Evolutionary conservation across 2,888 invertebrate genomes (phyloP).

Genomic region (Nesidiocoris tenuis): DNA sequence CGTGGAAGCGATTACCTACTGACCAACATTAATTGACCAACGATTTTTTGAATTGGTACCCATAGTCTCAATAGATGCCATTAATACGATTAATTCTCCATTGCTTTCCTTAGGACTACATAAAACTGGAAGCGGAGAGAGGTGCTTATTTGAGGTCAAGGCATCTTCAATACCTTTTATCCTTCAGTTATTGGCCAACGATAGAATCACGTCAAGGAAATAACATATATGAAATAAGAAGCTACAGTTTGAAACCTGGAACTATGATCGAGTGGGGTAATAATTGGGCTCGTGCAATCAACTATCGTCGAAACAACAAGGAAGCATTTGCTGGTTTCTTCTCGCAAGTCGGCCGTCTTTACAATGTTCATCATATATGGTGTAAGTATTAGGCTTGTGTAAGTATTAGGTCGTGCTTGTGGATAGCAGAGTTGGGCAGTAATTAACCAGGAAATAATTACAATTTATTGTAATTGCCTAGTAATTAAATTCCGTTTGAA

Average conservation of each 20-base stretch:
- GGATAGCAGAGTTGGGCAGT: too few relatives aligned
- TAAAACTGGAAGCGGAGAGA: slow-evolving; percentile 71
- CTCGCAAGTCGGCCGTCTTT: slow-evolving; percentile 93
- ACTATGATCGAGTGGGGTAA: slow-evolving; percentile 99
- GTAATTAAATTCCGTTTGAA: too few relatives aligned
- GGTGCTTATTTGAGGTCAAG: slow-evolving; percentile 78
- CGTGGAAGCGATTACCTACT: neutral
- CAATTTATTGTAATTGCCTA: too few relatives aligned
- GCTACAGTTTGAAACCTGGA: slow-evolving; percentile 91
- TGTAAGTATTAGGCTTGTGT: slow-evolving; percentile 68
- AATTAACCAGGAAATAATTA: too few relatives aligned
- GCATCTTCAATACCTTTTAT: slow-evolving; percentile 87
- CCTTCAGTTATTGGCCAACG: slow-evolving; percentile 97
- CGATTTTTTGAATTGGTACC: too few relatives aligned
- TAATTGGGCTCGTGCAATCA: slow-evolving; percentile 95
- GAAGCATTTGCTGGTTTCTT: slow-evolving; percentile 98
- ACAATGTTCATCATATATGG: slow-evolving; percentile 99
- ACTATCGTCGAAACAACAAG: slow-evolving; percentile 83
- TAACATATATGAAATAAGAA: slow-evolving; percentile 92
- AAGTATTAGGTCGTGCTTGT: too few relatives aligned
- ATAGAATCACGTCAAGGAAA: slow-evolving; percentile 68
- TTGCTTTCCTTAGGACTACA: slow-evolving; percentile 63
- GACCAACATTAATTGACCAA: too few relatives aligned
- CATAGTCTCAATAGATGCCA: slow-evolving; percentile 3
- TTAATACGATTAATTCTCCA: slow-evolving; percentile 26